Evolutionary conservation across 2,113 vertebrate species (phyloP).

Genomic region (Nothoprocta pentlandii): DNA sequence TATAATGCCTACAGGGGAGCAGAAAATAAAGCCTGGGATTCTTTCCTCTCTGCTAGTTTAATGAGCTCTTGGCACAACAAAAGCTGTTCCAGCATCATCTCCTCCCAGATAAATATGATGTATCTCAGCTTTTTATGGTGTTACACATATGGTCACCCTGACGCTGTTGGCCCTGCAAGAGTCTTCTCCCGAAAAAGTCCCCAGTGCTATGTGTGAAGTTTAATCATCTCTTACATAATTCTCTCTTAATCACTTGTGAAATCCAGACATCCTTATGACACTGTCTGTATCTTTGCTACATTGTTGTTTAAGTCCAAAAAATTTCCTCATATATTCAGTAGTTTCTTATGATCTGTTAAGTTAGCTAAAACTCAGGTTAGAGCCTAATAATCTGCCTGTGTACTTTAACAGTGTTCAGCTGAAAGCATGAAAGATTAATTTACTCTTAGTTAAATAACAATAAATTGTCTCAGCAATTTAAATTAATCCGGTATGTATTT

Average conservation of each 20-base stretch:
- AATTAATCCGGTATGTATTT: neutral
- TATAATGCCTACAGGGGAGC: neutral
- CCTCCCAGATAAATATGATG: neutral
- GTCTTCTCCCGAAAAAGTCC: neutral
- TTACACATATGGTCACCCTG: neutral
- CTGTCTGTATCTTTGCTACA: neutral
- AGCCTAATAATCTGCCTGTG: neutral
- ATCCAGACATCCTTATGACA: neutral
- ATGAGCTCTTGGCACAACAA: neutral
- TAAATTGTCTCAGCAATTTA: slow-evolving; percentile 17
- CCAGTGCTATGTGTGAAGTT: rapidly evolving
- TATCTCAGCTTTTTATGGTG: neutral
- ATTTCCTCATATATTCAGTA: neutral
- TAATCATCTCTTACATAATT: neutral
- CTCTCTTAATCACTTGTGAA: neutral
- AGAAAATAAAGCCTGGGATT: neutral
- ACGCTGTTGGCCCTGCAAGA: neutral
- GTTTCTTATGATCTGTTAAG: neutral
- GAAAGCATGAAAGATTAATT: neutral
- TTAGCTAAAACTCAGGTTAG: neutral
- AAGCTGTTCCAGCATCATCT: neutral
- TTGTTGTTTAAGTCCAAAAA: neutral
- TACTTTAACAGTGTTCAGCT: neutral
- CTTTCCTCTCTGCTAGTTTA: neutral
- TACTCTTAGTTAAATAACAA: neutral